phyloP scores from a whole-genome alignment of 2,888 invertebrate species.

The Aphrophora alni region DNA sequence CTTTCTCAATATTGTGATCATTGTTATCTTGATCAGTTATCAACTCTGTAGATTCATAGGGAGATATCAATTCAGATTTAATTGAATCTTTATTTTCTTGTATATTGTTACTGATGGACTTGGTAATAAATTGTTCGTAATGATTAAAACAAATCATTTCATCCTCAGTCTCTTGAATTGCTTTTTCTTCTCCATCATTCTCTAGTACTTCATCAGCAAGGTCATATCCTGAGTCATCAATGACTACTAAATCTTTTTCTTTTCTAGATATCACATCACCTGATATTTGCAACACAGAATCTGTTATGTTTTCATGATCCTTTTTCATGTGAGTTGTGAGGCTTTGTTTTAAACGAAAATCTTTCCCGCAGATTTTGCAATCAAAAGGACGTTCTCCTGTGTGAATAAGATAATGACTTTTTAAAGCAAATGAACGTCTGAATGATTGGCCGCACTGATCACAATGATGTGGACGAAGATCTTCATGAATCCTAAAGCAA shows the following conservation, averaged over 20 bases:
- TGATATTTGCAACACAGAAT: background rate
- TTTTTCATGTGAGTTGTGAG: constrained; percentile 35
- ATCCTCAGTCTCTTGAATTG: background rate
- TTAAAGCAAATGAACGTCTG: constrained; percentile 29
- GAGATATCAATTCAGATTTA: background rate
- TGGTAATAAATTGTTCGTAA: background rate
- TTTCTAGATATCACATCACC: background rate
- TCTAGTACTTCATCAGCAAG: background rate
- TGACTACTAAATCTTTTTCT: background rate
- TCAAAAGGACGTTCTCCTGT: constrained; percentile 27
- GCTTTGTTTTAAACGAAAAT: constrained; percentile 47
- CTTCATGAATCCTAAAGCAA: constrained; percentile 25
- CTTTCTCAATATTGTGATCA: background rate
- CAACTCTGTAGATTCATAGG: background rate
- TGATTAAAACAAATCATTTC: background rate
- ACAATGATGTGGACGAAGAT: constrained; percentile 28
- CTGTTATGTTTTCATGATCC: constrained; percentile 10
- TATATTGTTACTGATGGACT: background rate
- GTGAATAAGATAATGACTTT: constrained; percentile 33
- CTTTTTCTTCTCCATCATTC: background rate
- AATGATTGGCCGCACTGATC: constrained; percentile 24
- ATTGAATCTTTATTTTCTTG: background rate
- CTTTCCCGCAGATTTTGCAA: constrained; percentile 20
- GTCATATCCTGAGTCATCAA: background rate
- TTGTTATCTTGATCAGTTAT: background rate